These are phyloP conservation scores for Sorex fumeus DNA, from an alignment of 2,113 vertebrate genomes.

Conservation along the genomic window DNA sequence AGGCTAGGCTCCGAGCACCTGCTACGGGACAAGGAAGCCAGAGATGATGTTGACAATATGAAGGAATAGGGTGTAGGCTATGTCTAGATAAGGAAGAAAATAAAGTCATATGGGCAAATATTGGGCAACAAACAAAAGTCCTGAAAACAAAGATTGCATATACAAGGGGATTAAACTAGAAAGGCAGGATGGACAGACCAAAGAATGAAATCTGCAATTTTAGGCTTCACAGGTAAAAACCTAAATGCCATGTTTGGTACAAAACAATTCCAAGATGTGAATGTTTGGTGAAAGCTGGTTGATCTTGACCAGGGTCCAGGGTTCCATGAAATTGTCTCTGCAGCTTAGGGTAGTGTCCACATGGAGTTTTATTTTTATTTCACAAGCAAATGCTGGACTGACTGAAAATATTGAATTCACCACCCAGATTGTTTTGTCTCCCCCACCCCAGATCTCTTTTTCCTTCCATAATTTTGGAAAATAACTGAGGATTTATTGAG, in stretches of 20 bases:
- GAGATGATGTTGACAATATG: background rate
- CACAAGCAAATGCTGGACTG: background rate
- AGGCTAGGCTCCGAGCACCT: background rate
- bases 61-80: background rate
- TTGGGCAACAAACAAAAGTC: background rate
- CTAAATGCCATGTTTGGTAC: background rate
- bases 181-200: background rate
- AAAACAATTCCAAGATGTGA: background rate
- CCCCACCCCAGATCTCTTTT: background rate
- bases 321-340: background rate
- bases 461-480: background rate
- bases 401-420: background rate
- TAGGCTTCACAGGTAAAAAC: slow-evolving; percentile 2
- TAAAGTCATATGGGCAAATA: background rate
- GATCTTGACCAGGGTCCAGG: background rate
- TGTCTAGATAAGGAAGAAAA: background rate
- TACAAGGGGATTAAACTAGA: background rate
- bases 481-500: background rate
- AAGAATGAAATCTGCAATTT: background rate
- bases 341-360: background rate
- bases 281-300: background rate
- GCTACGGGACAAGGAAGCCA: background rate
- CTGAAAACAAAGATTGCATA: background rate
- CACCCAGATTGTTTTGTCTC: background rate
- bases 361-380: background rate